Evolutionary conservation across 2,113 vertebrate genomes (phyloP).

Genomic region (Aleadryas rufinucha): DNA sequence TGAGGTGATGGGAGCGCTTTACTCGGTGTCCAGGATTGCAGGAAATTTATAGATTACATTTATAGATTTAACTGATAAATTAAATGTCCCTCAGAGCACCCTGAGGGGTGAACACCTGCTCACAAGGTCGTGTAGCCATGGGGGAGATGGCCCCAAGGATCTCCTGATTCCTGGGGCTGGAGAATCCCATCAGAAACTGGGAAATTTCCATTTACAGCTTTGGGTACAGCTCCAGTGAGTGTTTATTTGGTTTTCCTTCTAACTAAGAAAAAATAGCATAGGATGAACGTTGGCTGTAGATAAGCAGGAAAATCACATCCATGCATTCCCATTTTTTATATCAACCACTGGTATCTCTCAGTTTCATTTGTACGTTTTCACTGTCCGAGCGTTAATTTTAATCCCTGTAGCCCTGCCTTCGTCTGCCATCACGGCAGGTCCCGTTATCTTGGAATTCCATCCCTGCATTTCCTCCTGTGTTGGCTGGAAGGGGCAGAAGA

Average conservation of each 20-base stretch:
- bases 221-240: neutral
- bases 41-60: fast-evolving
- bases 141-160: neutral
- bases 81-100: neutral
- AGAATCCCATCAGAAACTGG: neutral
- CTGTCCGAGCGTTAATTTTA: neutral
- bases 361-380: neutral
- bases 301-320: neutral
- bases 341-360: neutral
- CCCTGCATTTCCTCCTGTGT: neutral
- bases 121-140: fast-evolving
- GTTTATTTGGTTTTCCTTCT: neutral
- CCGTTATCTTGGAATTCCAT: neutral
- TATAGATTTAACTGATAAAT: too few relatives aligned
- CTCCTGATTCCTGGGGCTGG: neutral
- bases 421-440: neutral
- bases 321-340: neutral
- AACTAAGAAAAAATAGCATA: neutral
- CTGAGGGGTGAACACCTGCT: fast-evolving
- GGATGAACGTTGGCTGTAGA: neutral
- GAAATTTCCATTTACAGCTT: neutral
- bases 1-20: fast-evolving
- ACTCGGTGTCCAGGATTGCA: fast-evolving
- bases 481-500: neutral
- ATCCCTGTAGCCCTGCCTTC: neutral